Evolutionary conservation across 2,113 vertebrate genomes (phyloP).

Genomic region (Scomber colias): DNA sequence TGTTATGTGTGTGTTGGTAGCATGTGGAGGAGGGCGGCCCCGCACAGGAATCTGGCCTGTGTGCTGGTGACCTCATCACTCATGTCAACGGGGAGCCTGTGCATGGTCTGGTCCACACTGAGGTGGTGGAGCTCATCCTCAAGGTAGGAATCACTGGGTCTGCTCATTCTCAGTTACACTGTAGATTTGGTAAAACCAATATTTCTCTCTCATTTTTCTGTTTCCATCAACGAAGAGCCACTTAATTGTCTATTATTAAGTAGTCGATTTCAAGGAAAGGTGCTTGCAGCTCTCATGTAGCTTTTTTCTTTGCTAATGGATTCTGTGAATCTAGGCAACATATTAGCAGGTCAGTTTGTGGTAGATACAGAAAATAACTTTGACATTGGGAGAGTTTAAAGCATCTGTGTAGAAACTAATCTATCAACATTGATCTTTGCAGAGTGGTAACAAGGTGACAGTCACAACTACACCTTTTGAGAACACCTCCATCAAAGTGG

Average conservation of each 20-base stretch:
- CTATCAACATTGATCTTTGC: conserved; percentile 21
- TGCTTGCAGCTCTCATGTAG: not conserved
- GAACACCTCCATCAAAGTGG: conserved; percentile 95
- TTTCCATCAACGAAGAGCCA: not conserved
- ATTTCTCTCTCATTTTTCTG: not conserved
- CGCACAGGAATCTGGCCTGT: conserved; percentile 92
- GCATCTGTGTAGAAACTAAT: not conserved
- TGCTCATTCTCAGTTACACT: not conserved
- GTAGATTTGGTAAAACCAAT: not conserved
- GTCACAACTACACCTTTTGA: conserved; percentile 96
- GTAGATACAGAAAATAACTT: not conserved
- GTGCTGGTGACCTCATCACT: conserved; percentile 96
- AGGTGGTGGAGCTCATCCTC: conserved; percentile 95
- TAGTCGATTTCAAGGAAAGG: not conserved
- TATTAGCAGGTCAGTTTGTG: not conserved
- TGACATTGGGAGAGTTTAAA: not conserved
- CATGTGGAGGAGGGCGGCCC: conserved; percentile 94
- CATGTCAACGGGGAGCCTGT: conserved; percentile 96
- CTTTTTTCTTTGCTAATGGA: not conserved
- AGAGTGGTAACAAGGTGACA: conserved; percentile 95
- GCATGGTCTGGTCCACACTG: conserved; percentile 94
- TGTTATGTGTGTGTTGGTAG: conserved; percentile 72
- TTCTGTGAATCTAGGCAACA: not conserved
- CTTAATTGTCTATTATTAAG: conserved; percentile 7
- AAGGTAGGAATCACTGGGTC: conserved; percentile 82